These are phyloP conservation scores for Mohoua ochrocephala DNA, from an alignment of 2,113 vertebrate species.

Conservation along the genomic window DNA sequence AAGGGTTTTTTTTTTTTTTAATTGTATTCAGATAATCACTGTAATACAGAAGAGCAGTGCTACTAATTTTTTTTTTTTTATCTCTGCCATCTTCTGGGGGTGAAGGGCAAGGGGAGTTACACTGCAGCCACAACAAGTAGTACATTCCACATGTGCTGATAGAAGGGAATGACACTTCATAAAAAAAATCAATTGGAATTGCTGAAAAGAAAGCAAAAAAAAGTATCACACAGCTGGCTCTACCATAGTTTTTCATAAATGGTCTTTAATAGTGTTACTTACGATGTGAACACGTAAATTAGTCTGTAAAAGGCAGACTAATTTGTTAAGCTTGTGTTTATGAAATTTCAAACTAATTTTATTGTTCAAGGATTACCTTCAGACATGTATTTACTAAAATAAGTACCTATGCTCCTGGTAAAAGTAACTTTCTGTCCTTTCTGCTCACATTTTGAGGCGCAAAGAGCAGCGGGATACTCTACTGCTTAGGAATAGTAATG, in stretches of 20 bases:
- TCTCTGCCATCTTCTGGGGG: accelerated
- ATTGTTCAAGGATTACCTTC: background rate
- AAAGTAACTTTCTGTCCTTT: background rate
- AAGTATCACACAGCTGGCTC: background rate
- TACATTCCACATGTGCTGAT: background rate
- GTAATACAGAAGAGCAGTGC: background rate
- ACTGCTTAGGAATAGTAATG: background rate
- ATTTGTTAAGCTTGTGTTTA: background rate
- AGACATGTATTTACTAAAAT: background rate
- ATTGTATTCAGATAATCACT: background rate
- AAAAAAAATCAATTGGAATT: background rate
- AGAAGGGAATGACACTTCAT: background rate
- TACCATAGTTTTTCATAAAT: background rate
- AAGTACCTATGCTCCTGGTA: background rate
- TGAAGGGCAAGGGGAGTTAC: accelerated
- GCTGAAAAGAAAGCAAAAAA: background rate
- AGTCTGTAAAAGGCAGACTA: background rate
- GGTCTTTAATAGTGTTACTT: background rate
- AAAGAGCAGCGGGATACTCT: background rate
- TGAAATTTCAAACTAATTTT: background rate
- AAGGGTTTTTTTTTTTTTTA: background rate
- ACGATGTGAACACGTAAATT: background rate
- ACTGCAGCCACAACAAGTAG: background rate
- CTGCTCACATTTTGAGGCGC: background rate
- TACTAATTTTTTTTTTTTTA: background rate